Evolutionary conservation across 2,113 vertebrate species (phyloP).

Genomic region (Stigmatopora argus): DNA sequence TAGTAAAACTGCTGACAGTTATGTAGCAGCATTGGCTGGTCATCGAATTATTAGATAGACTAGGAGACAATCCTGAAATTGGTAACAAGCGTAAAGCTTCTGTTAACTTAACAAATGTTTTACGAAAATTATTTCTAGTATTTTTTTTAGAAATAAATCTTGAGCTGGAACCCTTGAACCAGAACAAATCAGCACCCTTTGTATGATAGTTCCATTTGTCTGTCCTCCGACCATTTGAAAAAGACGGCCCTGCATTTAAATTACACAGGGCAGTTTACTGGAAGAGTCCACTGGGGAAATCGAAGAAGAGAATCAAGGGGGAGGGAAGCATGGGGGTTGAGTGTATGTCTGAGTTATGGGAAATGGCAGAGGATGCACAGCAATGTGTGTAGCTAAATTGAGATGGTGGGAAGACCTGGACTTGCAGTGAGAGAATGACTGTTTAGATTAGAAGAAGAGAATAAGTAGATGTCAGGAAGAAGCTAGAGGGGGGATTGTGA

Average conservation of each 20-base stretch:
- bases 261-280: slow-evolving; percentile 65
- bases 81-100: background rate
- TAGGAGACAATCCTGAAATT: background rate
- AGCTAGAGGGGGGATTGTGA: background rate
- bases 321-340: background rate
- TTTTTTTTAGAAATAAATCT: background rate
- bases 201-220: slow-evolving; percentile 14
- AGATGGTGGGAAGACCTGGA: slow-evolving; percentile 27
- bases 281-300: slow-evolving; percentile 67
- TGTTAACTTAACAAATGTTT: background rate
- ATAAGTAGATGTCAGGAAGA: slow-evolving; percentile 1
- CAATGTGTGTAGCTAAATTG: slow-evolving; percentile 36
- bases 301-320: slow-evolving; percentile 40
- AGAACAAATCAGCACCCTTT: slow-evolving; percentile 12
- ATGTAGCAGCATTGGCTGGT: too few species aligned
- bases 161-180: background rate
- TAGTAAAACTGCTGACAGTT: too few species aligned
- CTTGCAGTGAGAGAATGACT: background rate
- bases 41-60: too few species aligned
- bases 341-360: slow-evolving; percentile 47
- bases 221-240: slow-evolving; percentile 48
- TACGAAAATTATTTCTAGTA: too few species aligned
- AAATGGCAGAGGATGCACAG: slow-evolving; percentile 40
- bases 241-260: slow-evolving; percentile 65
- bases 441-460: background rate